phyloP scores from a whole-genome alignment of 2,797 vertebrate genomes.

The Squalus acanthias region DNA sequence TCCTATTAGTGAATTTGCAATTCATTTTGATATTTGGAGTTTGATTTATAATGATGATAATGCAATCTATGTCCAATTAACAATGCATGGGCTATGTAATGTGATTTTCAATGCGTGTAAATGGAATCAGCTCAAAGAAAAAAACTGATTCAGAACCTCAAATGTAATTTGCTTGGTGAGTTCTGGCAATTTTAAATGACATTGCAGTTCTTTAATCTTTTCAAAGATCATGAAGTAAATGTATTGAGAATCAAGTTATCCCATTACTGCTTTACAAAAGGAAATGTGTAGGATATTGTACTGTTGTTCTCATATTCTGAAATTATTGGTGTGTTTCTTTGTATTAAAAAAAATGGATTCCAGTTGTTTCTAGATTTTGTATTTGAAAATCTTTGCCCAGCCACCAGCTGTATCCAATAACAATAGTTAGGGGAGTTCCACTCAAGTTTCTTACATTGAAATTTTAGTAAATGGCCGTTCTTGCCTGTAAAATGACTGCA shows the following conservation, averaged over 20 bases:
- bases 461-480: neutral
- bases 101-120: constrained; percentile 77
- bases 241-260: constrained; percentile 70
- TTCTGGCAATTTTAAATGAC: constrained; percentile 79
- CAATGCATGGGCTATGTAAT: constrained; percentile 81
- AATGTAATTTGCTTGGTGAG: constrained; percentile 74
- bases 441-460: neutral
- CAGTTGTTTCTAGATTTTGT: constrained; percentile 8
- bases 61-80: constrained; percentile 83
- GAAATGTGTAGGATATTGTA: constrained; percentile 70
- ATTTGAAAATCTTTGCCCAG: neutral
- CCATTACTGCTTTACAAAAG: constrained; percentile 74
- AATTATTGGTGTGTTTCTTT: neutral
- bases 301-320: neutral
- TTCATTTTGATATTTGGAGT: constrained; percentile 87
- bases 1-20: constrained; percentile 83
- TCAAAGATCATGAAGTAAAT: constrained; percentile 71
- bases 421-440: neutral
- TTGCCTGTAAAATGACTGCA: neutral
- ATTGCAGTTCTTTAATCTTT: constrained; percentile 77
- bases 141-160: constrained; percentile 69
- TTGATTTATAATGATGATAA: constrained; percentile 86
- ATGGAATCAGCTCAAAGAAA: constrained; percentile 70
- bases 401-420: neutral
- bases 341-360: neutral